Evolutionary conservation across 2,797 vertebrate species (phyloP), one percentile per base, ranked within the genome.

Genomic region (Perdix hodgsoniae): DNA sequence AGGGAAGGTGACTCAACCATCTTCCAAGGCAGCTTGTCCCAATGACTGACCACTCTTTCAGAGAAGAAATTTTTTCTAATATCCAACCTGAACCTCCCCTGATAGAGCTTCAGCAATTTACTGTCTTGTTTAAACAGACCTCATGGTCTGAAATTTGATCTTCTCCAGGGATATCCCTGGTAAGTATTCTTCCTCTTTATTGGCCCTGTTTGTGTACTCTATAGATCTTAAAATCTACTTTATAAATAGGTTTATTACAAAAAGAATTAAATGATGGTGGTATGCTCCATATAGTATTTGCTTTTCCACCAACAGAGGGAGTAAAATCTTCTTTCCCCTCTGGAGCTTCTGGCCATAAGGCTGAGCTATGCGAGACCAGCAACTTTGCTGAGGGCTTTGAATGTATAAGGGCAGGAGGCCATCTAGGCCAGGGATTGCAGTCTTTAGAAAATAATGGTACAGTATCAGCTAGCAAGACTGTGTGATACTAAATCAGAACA

Each of bases 241-340:
- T 23, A 14, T 15, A 37, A 12, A 14, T 59, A 54, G 26, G 57
- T 91, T 78, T 79, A 3, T 31, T 45, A 29, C 5, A 10, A 73
- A 78, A 71, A 27, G 1, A 13, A 14, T 31, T 65, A 60, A 10
- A 8, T 39, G 56, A 27, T 1, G 0, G 50, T 29, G 26, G 3
- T 63, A 26, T 6, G 9, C 71, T 65, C 26, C 64, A 16, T 16
- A 39, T 61, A 1, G 26, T 72, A 91, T 95, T 90, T 82, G 42
- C 18, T 79, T 93, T 93, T 92, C 73, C 13, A 66, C 88, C 94
- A 88, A 96, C 42, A 96, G 94, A 96, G 95, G 96, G 91, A 92
- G 93, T 75, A 59, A 64, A 74, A 31, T 44, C 44, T 18, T 63
- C 37, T 90, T 82, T 93, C 80, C 61, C 93, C 80, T 88, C 40